Evolutionary conservation across 2,888 invertebrate genomes (phyloP).

Genomic region (Athetis lepigone): DNA sequence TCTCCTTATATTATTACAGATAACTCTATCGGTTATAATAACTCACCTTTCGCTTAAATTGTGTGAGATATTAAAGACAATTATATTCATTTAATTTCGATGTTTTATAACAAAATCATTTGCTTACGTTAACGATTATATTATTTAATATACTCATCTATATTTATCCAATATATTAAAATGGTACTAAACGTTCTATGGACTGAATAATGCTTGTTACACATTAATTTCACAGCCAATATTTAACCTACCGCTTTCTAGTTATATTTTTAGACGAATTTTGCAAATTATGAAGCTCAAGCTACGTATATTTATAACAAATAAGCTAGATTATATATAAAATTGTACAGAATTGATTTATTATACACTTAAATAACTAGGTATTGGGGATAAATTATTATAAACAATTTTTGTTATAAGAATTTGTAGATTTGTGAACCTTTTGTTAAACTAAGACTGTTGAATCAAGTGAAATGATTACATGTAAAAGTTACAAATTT

Average conservation of each 20-base stretch:
- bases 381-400: not conserved
- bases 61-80: not conserved
- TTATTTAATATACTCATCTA: conserved; percentile 46
- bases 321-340: conserved; percentile 17
- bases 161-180: conserved; percentile 38
- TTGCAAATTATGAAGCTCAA: conserved; percentile 38
- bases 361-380: conserved; percentile 15
- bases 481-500: too few relatives aligned
- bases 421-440: too few relatives aligned
- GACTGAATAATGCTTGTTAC: conserved; percentile 79
- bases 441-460: not conserved
- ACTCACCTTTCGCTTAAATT: conserved; percentile 3
- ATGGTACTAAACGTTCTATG: conserved; percentile 68
- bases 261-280: conserved; percentile 22
- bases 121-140: conserved; percentile 42
- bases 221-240: conserved; percentile 87
- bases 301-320: conserved; percentile 12
- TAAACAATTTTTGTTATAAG: too few relatives aligned
- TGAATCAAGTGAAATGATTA: not conserved
- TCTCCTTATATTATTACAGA: too few relatives aligned
- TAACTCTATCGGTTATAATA: too few relatives aligned
- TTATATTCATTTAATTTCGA: conserved; percentile 26
- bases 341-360: conserved; percentile 16
- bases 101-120: conserved; percentile 43
- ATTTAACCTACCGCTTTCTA: conserved; percentile 77